phyloP scores from a whole-genome alignment of 1,140 invertebrate species.

The Drosophila simulans region DNA sequence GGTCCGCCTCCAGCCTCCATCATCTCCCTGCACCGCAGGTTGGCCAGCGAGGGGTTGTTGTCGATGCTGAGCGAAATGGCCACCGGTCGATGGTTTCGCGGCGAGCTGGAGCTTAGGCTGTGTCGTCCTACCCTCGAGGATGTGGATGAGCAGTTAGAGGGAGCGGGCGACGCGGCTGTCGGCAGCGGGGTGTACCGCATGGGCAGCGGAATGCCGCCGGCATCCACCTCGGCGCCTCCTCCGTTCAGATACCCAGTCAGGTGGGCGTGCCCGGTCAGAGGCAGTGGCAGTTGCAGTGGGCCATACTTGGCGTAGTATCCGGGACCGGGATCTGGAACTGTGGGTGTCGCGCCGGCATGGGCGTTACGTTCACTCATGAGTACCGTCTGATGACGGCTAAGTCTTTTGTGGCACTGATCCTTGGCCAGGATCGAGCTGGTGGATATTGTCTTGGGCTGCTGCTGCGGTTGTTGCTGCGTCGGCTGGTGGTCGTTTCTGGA shows the following conservation, averaged over 20 bases:
- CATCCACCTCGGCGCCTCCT: constrained; percentile 11
- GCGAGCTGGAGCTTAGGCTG: constrained; percentile 51
- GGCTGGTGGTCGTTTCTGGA: constrained; percentile 71
- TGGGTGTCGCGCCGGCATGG: not conserved
- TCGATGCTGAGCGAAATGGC: constrained; percentile 75
- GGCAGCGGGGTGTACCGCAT: constrained; percentile 63
- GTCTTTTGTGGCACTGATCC: constrained; percentile 77
- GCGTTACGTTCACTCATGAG: constrained; percentile 63
- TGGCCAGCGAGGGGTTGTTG: constrained; percentile 56
- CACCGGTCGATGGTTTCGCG: constrained; percentile 62
- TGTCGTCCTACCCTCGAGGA: constrained; percentile 55
- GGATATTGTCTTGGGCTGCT: constrained; percentile 76
- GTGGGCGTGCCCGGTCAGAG: constrained; percentile 8
- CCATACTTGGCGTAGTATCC: constrained; percentile 61
- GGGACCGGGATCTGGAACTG: constrained; percentile 49
- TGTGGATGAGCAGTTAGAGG: constrained; percentile 30
- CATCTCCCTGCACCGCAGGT: constrained; percentile 60
- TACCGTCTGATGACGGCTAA: constrained; percentile 75
- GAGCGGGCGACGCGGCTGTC: constrained; percentile 27
- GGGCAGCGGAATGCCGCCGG: constrained; percentile 40
- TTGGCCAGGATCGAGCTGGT: constrained; percentile 76
- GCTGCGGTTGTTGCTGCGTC: constrained; percentile 48
- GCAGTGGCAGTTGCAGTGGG: constrained; percentile 24
- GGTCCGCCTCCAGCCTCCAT: constrained; percentile 46
- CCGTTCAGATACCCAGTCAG: constrained; percentile 54